Conservation (phyloP, 2,797 vertebrate genomes). For the Oryzias dopingdopingensis region DNA sequence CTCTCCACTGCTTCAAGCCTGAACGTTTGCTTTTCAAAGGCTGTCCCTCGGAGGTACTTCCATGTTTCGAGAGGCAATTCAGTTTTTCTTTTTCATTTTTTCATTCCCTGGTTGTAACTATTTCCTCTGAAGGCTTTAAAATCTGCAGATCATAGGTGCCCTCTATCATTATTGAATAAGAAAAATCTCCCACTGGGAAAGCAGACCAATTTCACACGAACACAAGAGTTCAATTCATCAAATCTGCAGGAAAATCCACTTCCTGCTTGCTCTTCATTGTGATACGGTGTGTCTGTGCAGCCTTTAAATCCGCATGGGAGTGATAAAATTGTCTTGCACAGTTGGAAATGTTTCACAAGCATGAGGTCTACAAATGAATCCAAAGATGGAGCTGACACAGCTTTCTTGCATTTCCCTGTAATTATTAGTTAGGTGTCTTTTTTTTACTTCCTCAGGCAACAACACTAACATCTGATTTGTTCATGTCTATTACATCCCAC, state of each 20-base stretch:
- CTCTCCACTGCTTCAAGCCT: neutral
- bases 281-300: neutral
- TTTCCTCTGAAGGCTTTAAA: neutral
- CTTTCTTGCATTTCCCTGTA: slow-evolving; percentile 11
- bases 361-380: neutral
- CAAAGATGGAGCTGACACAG: slow-evolving; percentile 3
- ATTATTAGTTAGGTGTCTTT: slow-evolving; percentile 3
- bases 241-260: slow-evolving; percentile 8
- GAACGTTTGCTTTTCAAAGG: neutral
- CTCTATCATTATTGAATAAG: neutral
- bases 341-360: slow-evolving; percentile 3
- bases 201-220: slow-evolving; percentile 3
- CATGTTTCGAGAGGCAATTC: too few relatives aligned
- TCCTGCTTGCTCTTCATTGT: neutral
- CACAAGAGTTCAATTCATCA: slow-evolving; percentile 14
- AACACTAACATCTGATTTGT: slow-evolving; percentile 32
- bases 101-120: neutral
- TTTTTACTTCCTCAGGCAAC: slow-evolving; percentile 15
- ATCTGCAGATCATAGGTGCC: neutral
- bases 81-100: neutral
- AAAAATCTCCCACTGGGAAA: neutral
- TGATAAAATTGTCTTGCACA: neutral
- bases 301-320: slow-evolving; percentile 3
- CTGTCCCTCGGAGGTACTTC: neutral
- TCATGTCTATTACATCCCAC: slow-evolving; percentile 26